phyloP scores from a whole-genome alignment of 2,888 invertebrate genomes.

The Sussaba pulchella region DNA sequence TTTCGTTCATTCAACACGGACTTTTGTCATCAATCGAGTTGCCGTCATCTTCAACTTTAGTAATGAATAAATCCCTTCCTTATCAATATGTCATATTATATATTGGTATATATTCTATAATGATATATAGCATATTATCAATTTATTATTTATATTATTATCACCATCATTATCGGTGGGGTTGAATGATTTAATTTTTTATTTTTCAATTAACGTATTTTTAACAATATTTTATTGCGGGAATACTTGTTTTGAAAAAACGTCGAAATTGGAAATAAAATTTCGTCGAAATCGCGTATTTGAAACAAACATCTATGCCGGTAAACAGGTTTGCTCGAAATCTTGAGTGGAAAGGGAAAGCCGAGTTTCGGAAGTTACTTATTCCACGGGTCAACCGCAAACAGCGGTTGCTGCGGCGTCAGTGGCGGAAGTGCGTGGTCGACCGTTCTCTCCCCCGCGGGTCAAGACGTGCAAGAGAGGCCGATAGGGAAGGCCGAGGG shows the following conservation, averaged over 20 bases:
- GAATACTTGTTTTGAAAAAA: no score
- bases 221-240: no score
- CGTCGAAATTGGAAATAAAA: no score
- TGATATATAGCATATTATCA: no score
- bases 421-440: slow-evolving; percentile 36
- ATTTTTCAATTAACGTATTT: no score
- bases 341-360: slow-evolving; percentile 29
- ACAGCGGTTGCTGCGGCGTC: slow-evolving; percentile 44
- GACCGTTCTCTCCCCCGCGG: neutral
- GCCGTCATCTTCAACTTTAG: neutral
- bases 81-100: no score
- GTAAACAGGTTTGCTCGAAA: slow-evolving; percentile 19
- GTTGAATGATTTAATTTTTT: no score
- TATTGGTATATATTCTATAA: no score
- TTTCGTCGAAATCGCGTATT: neutral
- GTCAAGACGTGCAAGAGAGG: slow-evolving; percentile 4
- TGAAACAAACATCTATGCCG: neutral
- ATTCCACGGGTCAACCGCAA: slow-evolving; percentile 62
- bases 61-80: neutral
- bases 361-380: slow-evolving; percentile 61
- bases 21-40: neutral
- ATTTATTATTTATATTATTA: no score
- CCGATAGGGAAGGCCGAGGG: neutral
- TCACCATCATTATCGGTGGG: no score
- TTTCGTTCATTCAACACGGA: neutral